Base-by-base conservation (phyloP, 2,797 vertebrate genomes). In the Enteromius thamalakanensis region DNA sequence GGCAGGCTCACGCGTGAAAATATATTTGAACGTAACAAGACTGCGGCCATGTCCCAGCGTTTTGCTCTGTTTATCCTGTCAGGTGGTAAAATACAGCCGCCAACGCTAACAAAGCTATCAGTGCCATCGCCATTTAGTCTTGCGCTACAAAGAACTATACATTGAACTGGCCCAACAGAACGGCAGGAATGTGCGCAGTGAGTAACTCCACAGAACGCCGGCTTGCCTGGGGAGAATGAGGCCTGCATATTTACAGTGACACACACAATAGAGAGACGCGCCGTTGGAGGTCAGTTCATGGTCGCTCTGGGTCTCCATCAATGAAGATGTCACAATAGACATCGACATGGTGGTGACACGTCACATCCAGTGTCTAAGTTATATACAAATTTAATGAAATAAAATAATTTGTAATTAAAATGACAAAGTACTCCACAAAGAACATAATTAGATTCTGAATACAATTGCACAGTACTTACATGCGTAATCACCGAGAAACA, bases 131-230 rank as follows among this genome's bases (percentile, higher is more conserved):
- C 17, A 53, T 77, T 68, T n/a, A 55, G 65, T 76, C 72, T 3
- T 53, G 47, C 1, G 1, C 40, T 47, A 65, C 29, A 34, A 34
- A 51, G 67, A 51, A 26, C 26, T 55, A 70, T 70, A 78, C 19
- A 58, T 49, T 49, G 14, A 83, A 69, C 23, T 42, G 17, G 7
- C 29, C 42, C 29, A 51, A 71, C 67, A 62, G 9, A 82, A 81
- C 58, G 74, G 37, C 68, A 84, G 89, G 89, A 92, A 89, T 88
- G 89, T 69, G 74, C 90, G 86, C 86, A 87, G 85, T 69, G 80
- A 71, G 84, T 89, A 87, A 90, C 87, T 89, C 91, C 62, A 47
- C 71, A 78, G 84, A 88, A 87, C 81, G 87, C 79, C 80, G 58
- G 71, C 60, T 71, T 80, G 78, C 34, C 89, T 79, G 85, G 7